phyloP scores from a whole-genome alignment of 2,113 vertebrate species.

The Hydrochoerus hydrochaeris region DNA sequence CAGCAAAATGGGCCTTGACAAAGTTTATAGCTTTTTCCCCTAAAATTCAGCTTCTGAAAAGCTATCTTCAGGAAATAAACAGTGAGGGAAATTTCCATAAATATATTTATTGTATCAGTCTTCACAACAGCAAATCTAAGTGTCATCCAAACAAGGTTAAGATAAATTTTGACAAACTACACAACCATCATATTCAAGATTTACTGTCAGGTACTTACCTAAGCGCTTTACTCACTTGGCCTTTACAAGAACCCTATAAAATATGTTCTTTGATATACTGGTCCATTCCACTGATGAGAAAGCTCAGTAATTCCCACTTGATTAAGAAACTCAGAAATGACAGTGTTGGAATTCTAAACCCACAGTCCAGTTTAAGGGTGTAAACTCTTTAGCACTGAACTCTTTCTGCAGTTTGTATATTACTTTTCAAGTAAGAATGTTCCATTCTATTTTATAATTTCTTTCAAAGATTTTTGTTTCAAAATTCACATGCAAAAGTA shows the following conservation, averaged over 20 bases:
- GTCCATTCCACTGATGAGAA: background rate
- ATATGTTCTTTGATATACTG: background rate
- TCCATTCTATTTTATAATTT: background rate
- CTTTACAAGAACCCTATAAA: background rate
- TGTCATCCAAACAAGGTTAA: background rate
- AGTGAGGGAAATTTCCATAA: background rate
- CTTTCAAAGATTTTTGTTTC: slow-evolving; percentile 20
- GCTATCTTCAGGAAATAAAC: background rate
- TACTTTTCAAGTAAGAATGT: background rate
- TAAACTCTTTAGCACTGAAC: background rate
- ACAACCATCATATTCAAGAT: background rate
- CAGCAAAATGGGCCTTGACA: background rate
- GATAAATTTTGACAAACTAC: background rate
- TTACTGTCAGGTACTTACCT: background rate
- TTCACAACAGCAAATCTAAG: slow-evolving; percentile 1
- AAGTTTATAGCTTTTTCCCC: background rate
- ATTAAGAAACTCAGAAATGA: background rate
- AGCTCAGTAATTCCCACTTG: background rate
- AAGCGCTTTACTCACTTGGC: background rate
- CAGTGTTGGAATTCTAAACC: background rate
- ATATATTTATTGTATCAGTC: background rate
- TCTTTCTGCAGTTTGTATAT: background rate
- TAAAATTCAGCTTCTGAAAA: slow-evolving; percentile 16
- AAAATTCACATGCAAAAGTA: slow-evolving; percentile 4
- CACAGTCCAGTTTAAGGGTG: background rate